Evolutionary conservation across 1,140 invertebrate species (phyloP), one percentile per base, ranked within the genome.

Genomic region (Calliphora vicina): DNA sequence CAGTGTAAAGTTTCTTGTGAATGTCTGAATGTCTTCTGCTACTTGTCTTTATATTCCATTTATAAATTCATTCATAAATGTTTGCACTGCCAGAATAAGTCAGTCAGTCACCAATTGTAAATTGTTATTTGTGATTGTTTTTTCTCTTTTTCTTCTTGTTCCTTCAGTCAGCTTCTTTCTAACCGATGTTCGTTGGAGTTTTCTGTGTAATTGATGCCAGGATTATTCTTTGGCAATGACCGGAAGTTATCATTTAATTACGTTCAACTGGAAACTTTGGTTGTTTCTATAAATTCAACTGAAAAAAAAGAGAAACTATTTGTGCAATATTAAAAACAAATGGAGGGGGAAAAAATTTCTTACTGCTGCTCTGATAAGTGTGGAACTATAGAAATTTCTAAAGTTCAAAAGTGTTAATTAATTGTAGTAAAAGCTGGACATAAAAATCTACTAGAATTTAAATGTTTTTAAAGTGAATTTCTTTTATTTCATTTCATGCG

Each of bases 351-450:
- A n/a, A n/a, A n/a, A n/a, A n/a, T n/a, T n/a, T n/a, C n/a, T n/a
- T n/a, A n/a, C n/a, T n/a, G n/a, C n/a, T n/a, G n/a, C n/a, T n/a
- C n/a, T n/a, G n/a, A n/a, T n/a, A n/a, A n/a, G n/a, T n/a, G n/a
- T n/a, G n/a, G 10, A 35, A 35, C 35, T 35, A 35, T 35, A 35
- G 35, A 35, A 35, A 8, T 29, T 25, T 25, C 72, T 23, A 17
- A 76, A 76, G 73, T 76, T 76, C 73, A 76, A 29, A 29, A 76
- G 73, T 76, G 73, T 76, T 76, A 76, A 76, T 76, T 29, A 76
- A 76, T 76, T 76, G 27, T 20, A 20, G 17, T 23, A 43, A 76
- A 43, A 17, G 25, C 20, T 50, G 45, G 45, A 50, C 12, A 50
- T 35, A 50, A 50, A 50, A n/a, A 50, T 50, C 12, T 50, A 50